Percentiles rank a stretch among this genome's conserved stretches.
phyloP scores from a whole-genome alignment of 2,888 invertebrate genomes.

The Diarsia brunnea region DNA sequence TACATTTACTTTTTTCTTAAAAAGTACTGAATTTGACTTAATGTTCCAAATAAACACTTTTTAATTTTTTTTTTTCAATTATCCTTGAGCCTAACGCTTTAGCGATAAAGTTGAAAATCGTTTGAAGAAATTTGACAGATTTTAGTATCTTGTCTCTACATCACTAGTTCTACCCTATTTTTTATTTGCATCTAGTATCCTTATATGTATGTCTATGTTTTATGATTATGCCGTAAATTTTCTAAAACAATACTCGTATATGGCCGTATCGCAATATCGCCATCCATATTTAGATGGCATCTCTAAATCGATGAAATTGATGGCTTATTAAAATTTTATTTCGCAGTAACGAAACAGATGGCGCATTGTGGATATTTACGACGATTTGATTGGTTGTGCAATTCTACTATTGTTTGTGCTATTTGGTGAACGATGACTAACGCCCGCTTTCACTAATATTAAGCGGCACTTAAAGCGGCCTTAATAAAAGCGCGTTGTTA shows the following conservation, averaged over 20 bases:
- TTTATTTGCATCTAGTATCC: background rate
- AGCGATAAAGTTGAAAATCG: no score
- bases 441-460: background rate
- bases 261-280: conserved; percentile 7
- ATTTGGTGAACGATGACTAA: conserved; percentile 36
- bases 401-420: conserved; percentile 37
- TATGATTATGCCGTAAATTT: conserved; percentile 13
- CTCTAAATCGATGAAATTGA: conserved; percentile 30
- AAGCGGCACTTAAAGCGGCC: background rate
- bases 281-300: conserved; percentile 25
- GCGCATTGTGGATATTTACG: background rate
- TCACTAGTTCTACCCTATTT: conserved; percentile 14
- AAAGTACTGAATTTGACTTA: background rate
- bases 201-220: background rate
- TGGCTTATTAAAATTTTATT: conserved; percentile 28
- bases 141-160: background rate
- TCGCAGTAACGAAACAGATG: conserved; percentile 24
- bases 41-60: background rate
- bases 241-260: conserved; percentile 13
- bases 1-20: no score
- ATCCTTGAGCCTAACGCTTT: no score
- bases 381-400: conserved; percentile 29
- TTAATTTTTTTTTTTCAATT: no score
- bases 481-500: background rate
- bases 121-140: no score